Percentiles rank a stretch among this genome's conserved stretches.
phyloP scores from a whole-genome alignment of 1,140 invertebrate species.

The Pseudomyrmex gracilis region DNA sequence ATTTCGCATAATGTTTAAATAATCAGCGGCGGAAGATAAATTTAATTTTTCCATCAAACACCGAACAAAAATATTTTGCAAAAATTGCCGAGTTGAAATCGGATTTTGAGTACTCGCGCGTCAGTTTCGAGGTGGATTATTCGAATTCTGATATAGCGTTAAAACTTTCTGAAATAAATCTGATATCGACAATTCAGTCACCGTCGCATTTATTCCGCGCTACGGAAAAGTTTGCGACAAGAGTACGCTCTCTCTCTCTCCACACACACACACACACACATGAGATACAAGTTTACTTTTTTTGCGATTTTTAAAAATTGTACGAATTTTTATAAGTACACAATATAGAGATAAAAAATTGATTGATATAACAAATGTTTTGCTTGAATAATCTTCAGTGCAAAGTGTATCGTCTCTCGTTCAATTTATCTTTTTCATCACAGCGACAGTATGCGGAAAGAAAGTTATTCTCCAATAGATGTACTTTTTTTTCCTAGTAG shows the following conservation, averaged over 20 bases:
- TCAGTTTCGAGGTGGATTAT: not conserved
- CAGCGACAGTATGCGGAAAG: too few species aligned
- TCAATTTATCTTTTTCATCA: too few species aligned
- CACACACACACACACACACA: not conserved
- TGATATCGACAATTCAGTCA: constrained; percentile 8
- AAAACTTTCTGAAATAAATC: constrained; percentile 12
- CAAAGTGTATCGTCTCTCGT: too few species aligned
- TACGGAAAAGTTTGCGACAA: constrained; percentile 10
- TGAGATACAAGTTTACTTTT: constrained; percentile 11
- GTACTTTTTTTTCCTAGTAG: not conserved
- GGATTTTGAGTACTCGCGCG: not conserved
- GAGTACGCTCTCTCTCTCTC: constrained; percentile 23
- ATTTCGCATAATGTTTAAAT: too few species aligned
- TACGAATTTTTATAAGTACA: too few species aligned
- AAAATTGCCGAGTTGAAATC: not conserved
- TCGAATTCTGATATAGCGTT: constrained; percentile 4
- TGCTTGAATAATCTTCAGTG: too few species aligned
- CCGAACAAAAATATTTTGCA: not conserved
- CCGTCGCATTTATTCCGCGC: not conserved
- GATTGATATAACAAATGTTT: too few species aligned
- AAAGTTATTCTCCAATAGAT: too few species aligned
- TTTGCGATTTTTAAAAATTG: not conserved
- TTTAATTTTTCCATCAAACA: too few species aligned
- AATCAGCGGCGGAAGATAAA: too few species aligned
- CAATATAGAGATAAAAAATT: too few species aligned